These are phyloP conservation scores for Bombus terrestris DNA, from an alignment of 1,140 invertebrate genomes.

Conservation along the genomic window DNA sequence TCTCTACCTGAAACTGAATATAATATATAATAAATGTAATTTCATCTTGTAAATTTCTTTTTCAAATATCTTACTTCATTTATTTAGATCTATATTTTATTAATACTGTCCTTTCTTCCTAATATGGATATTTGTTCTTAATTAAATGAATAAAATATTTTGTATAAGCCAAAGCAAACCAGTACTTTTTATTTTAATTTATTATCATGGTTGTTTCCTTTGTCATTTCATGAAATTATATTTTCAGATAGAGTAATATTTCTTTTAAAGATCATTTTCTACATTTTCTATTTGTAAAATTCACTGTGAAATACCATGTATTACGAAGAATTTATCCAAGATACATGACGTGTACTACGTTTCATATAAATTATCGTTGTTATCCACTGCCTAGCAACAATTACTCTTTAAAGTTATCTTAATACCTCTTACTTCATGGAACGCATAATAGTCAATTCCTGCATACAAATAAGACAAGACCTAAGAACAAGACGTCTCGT, in stretches of 20 bases:
- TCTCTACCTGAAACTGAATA: not conserved
- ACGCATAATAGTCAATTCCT: not conserved
- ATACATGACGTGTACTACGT: too few relatives aligned
- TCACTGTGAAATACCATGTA: not conserved
- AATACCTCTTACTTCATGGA: not conserved
- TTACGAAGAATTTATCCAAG: not conserved
- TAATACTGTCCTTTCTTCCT: not conserved
- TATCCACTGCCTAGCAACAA: not conserved
- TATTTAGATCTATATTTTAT: not conserved
- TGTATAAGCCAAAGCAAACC: not conserved
- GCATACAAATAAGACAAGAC: not conserved
- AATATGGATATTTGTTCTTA: not conserved
- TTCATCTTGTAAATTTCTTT: not conserved
- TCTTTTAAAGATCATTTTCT: not conserved
- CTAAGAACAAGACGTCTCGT: not conserved
- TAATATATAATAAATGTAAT: not conserved
- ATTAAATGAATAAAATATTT: not conserved
- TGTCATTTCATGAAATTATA: not conserved
- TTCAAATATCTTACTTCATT: not conserved
- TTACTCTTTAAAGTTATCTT: not conserved
- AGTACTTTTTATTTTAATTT: not conserved
- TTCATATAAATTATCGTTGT: not conserved
- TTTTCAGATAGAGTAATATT: not conserved
- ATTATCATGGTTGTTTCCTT: not conserved
- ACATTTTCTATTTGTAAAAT: not conserved